A percentile compares a stretch with the other conserved stretches of the same genome.
These are phyloP conservation scores for Orientallactaga bullata DNA, from an alignment of 2,113 vertebrate genomes.

Conservation along the genomic window DNA sequence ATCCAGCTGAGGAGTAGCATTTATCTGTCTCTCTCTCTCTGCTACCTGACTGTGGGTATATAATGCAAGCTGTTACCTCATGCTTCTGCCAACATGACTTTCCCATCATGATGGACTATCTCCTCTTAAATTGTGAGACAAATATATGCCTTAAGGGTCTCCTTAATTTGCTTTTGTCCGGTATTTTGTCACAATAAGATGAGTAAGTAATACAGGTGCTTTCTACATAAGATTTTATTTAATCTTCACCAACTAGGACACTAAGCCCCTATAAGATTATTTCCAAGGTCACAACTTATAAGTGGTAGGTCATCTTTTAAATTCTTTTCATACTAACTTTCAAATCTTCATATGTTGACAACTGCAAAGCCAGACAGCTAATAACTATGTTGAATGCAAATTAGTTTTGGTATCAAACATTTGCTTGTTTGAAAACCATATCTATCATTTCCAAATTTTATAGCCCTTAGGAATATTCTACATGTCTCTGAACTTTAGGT, in stretches of 20 bases:
- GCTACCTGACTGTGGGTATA: too few relatives aligned
- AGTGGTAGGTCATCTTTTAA: not conserved
- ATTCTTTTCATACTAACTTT: not conserved
- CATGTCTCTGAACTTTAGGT: not conserved
- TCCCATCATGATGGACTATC: not conserved
- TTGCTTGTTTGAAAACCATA: not conserved
- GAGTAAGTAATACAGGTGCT: not conserved
- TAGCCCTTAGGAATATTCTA: not conserved
- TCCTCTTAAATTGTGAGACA: not conserved
- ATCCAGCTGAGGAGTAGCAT: not conserved
- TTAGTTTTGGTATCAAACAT: not conserved
- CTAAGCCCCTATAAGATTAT: not conserved
- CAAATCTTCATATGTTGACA: not conserved
- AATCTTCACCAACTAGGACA: not conserved
- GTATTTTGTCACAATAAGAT: not conserved
- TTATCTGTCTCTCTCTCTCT: not conserved
- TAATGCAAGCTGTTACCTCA: not conserved
- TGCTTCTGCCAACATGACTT: not conserved
- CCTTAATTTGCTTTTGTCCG: too few relatives aligned
- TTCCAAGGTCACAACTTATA: not conserved
- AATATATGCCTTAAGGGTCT: not conserved
- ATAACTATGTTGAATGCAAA: not conserved
- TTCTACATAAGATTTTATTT: slow-evolving; percentile 3
- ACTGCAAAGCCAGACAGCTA: not conserved
- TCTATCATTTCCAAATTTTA: not conserved